Base-by-base conservation (phyloP, 1,140 invertebrate genomes). In the Tetramorium parvispinum region DNA sequence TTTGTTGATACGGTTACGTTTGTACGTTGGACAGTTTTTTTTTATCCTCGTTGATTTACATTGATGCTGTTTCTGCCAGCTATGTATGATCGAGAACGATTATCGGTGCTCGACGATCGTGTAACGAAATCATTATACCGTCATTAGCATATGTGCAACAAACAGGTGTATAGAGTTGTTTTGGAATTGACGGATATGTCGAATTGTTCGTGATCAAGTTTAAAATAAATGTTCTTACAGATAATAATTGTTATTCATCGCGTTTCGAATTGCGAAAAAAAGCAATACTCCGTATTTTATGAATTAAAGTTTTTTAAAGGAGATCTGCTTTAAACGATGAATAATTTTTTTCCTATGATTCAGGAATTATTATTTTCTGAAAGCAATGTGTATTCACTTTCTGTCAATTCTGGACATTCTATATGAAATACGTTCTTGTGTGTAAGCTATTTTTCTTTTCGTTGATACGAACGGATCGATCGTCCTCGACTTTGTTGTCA, bases 1-100 rank as follows among this genome's bases (percentile, higher is more conserved):
- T 82, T 83, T 73, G 66, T 82, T 83, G 40, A 61, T 83, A 73
- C 79, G 40, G 51, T 73, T 82, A 57, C 79, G 66, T 82, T 82
- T 83, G 53, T 49, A 83, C 37, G 66, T 82, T 46, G 76, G 21
- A 65, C 43, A 37, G 11, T 46, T 46, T 82, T 57, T 46, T 46
- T 43, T 73, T 32, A 32, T 32, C 24, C 18, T 83, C 27, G 53
- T 73, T 73, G 53, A 73, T 83, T 71, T 46, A 43, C 79, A 73
- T 73, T 24, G 18, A 83, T 83, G 27, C 53, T 71, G 40, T 70
- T 73, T 32, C 40, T 59, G 18, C 79, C 40, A 46, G 46, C 46
- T 78, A 32, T n/a, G 46, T 51, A 32, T 24, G 32, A 79, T 79
- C n/a, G 43, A 37, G 46, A 61, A 13, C 24, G 68, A 73, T 81